phyloP scores from a whole-genome alignment of 2,113 vertebrate genomes.

The Daphoenositta chrysoptera region DNA sequence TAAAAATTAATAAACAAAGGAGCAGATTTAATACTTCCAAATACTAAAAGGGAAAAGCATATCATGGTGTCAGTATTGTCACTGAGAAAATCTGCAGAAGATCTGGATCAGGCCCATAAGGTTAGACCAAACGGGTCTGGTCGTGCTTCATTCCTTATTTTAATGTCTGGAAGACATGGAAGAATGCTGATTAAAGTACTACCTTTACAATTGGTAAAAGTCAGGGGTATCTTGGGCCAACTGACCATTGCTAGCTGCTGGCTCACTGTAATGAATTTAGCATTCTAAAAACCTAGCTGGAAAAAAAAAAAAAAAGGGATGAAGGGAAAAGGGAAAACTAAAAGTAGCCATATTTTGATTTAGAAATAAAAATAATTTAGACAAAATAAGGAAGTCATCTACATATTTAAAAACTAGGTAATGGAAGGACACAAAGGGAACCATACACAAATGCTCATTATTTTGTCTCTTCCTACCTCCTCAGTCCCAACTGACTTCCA shows the following conservation, averaged over 20 bases:
- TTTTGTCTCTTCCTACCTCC: not conserved
- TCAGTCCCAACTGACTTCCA: not conserved
- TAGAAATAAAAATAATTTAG: not conserved
- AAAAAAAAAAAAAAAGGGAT: rapidly evolving
- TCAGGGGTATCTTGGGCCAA: not conserved
- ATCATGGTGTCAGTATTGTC: not conserved
- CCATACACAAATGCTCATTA: rapidly evolving
- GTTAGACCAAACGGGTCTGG: not conserved
- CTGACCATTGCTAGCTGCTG: not conserved
- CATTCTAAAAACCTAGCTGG: not conserved
- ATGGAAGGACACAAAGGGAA: not conserved
- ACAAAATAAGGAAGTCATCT: not conserved
- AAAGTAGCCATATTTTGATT: not conserved
- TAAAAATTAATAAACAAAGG: not conserved
- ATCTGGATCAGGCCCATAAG: not conserved
- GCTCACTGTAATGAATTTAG: not conserved
- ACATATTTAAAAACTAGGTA: not conserved
- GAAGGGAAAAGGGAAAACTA: rapidly evolving
- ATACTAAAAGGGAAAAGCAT: not conserved
- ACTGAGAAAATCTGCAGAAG: not conserved
- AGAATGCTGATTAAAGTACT: not conserved
- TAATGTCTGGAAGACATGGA: not conserved
- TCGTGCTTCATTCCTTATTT: not conserved
- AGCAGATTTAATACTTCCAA: not conserved
- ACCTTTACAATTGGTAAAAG: not conserved